Evolutionary conservation across 2,113 vertebrate species (phyloP).

Genomic region (Acrocephalus kingi): DNA sequence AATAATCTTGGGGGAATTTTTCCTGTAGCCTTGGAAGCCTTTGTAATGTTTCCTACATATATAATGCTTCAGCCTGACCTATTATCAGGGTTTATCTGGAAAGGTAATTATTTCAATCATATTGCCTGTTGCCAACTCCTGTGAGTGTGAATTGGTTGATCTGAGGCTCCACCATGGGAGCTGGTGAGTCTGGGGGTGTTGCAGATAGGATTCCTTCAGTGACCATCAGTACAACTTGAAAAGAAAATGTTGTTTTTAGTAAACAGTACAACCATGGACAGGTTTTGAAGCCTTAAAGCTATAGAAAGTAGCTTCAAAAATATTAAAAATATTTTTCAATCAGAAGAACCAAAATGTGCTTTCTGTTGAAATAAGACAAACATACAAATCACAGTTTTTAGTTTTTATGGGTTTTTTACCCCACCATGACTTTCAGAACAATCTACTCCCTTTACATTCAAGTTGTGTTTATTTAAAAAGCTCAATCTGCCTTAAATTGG

Average conservation of each 20-base stretch:
- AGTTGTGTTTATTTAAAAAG: constrained; percentile 46
- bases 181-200: not conserved
- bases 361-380: constrained; percentile 24
- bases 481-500: constrained; percentile 51
- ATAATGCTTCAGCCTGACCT: not conserved
- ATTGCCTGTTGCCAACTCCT: not conserved
- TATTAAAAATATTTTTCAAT: constrained; percentile 33
- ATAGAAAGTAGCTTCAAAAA: not conserved
- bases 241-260: not conserved
- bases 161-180: rapidly evolving
- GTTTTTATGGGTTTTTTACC: not conserved
- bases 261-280: not conserved
- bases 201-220: not conserved
- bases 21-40: not conserved
- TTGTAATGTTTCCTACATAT: rapidly evolving
- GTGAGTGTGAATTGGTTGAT: not conserved
- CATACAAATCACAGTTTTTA: not conserved
- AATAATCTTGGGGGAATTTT: not conserved
- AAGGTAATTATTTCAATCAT: not conserved
- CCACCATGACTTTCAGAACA: not conserved
- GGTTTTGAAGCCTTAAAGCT: not conserved
- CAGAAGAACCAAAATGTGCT: not conserved
- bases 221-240: not conserved
- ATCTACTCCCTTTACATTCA: constrained; percentile 27
- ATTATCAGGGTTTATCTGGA: not conserved